Conservation (phyloP, 2,113 vertebrate species). For the Hyaena hyaena region DNA sequence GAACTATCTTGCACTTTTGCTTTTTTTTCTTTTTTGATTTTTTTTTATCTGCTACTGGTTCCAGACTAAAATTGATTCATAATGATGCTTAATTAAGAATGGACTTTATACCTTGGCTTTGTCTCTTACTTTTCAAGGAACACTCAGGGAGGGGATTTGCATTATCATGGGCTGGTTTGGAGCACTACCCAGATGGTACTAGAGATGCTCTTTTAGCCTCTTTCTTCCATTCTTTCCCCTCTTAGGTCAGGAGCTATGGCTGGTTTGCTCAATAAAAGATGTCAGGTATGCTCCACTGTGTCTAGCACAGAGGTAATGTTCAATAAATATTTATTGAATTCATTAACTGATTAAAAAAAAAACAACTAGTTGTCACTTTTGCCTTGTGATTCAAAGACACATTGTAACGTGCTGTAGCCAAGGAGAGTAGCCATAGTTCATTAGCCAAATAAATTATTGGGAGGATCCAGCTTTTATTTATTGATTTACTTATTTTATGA, state of each 20-base stretch:
- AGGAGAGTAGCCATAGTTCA: neutral
- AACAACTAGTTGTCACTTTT: neutral
- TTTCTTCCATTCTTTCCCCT: neutral
- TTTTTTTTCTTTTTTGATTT: neutral
- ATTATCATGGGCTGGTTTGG: neutral
- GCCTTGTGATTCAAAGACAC: neutral
- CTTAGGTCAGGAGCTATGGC: neutral
- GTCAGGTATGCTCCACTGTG: neutral
- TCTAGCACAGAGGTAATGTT: neutral
- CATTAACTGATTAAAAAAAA: neutral
- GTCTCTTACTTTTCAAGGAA: neutral
- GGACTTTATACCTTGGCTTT: neutral
- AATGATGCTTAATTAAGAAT: slow-evolving; percentile 55
- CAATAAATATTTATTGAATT: neutral
- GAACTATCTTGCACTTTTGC: slow-evolving; percentile 38
- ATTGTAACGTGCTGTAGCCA: neutral
- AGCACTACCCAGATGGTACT: neutral
- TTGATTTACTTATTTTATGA: neutral
- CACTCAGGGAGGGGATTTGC: neutral
- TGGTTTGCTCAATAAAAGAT: neutral
- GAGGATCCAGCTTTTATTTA: neutral
- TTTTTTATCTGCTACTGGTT: slow-evolving; percentile 63
- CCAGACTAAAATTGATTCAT: slow-evolving; percentile 74
- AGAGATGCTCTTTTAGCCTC: neutral
- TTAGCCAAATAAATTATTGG: neutral